Evolutionary conservation across 1,140 invertebrate genomes (phyloP), one percentile per base, ranked within the genome.

Genomic region (Eumaeus atala): DNA sequence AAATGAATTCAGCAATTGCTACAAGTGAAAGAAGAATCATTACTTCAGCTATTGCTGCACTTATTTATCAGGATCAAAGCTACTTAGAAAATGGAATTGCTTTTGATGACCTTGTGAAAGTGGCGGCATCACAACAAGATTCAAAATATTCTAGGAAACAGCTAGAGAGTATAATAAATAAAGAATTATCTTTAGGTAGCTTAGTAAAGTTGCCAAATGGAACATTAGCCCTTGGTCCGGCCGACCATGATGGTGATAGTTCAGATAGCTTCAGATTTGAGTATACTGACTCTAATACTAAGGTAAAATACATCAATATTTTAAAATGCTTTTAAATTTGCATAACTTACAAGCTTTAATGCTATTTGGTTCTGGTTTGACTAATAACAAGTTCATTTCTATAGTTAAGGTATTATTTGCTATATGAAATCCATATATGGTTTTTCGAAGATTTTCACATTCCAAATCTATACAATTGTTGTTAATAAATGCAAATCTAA

Each of bases 81-180:
- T 93, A 92, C 64, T 82, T 92, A 21, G 91, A 92, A 75, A 89
- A 90, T 68, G 92, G 93, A 11, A 91, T 94, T 36, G 92, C 92
- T 8, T 89, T 89, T 47, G 80, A 84, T 38, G 90, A 92, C 66
- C 84, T 94, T 33, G 87, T 93, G 9, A 90, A 89, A 64, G 91
- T 91, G 48, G 88, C 93, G 37, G 74, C 90, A 35, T 88, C 90
- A 16, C 91, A 92, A 66, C 91, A 92, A 66, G 89, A 92, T 48
- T 90, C 90, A 37, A 89, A 90, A 50, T 93, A 92, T 54, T 89
- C 90, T 0, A 90, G 91, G 56, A 91, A 91, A 52, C 90, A 91
- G 70, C 83, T 93, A 9, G 90, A 91, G 59, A 88, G 89, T 51
- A 90, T 93, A 61, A 78, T 94, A 5, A 87, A 91, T 44, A 91